phyloP scores from a whole-genome alignment of 2,113 vertebrate genomes.

The Eretmochelys imbricata region DNA sequence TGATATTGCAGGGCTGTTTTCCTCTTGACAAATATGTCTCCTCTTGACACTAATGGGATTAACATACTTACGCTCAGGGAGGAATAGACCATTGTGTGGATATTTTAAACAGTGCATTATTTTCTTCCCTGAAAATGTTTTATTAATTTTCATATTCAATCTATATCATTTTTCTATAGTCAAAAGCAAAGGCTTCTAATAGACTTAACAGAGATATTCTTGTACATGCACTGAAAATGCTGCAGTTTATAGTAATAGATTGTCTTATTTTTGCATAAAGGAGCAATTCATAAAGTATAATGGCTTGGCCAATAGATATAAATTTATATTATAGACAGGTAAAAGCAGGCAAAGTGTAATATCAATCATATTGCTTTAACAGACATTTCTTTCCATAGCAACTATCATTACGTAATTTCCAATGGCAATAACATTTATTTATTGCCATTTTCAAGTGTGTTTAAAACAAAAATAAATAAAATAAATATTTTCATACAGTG shows the following conservation, averaged over 20 bases:
- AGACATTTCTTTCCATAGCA: conserved; percentile 24
- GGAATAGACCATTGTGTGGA: fast-evolving
- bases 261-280: not conserved
- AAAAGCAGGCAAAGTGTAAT: not conserved
- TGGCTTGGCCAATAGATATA: not conserved
- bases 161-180: not conserved
- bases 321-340: conserved; percentile 18
- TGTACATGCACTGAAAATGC: not conserved
- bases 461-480: conserved; percentile 23
- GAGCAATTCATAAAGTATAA: not conserved
- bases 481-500: not conserved
- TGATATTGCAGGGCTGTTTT: not conserved
- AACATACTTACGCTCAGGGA: fast-evolving
- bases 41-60: not conserved
- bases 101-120: not conserved
- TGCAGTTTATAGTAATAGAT: conserved; percentile 20
- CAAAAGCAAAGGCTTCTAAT: not conserved
- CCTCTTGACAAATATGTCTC: not conserved
- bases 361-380: not conserved
- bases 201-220: not conserved
- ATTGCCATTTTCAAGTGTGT: conserved; percentile 32
- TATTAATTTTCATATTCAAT: not conserved
- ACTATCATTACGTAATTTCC: conserved; percentile 50
- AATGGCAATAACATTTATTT: conserved; percentile 40
- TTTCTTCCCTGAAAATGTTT: not conserved